Percentiles rank a stretch among this genome's conserved stretches.
Conservation (phyloP, 2,113 vertebrate genomes). For the Callorhinus ursinus region DNA sequence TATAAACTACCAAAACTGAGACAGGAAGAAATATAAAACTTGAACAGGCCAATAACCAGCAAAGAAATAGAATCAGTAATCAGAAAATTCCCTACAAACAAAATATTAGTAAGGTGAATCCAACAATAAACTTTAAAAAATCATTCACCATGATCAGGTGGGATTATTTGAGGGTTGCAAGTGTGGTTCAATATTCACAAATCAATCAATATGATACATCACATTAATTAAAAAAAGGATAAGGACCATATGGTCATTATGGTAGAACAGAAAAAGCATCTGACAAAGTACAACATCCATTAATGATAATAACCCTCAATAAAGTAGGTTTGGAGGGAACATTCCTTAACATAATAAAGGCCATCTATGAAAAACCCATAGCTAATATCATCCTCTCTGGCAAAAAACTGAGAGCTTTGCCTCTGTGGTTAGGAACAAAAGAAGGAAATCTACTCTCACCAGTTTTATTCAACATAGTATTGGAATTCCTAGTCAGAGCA, state of each 20-base stretch:
- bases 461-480: background rate
- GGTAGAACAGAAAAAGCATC: background rate
- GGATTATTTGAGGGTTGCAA: background rate
- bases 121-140: background rate
- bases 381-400: background rate
- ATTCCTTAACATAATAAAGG: background rate
- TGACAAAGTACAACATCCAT: background rate
- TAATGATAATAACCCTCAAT: background rate
- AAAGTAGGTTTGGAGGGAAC: background rate
- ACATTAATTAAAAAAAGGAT: no score
- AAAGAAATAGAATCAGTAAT: no score
- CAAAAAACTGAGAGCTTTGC: background rate
- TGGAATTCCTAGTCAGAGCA: background rate
- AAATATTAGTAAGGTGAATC: background rate
- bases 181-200: background rate
- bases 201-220: no score
- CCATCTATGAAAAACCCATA: background rate
- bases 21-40: no score
- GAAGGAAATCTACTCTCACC: background rate
- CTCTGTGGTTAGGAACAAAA: background rate
- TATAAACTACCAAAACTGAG: no score
- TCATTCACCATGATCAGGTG: background rate
- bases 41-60: no score
- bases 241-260: background rate
- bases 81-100: background rate